Evolutionary conservation across 2,888 invertebrate genomes (phyloP), one percentile per base, ranked within the genome.

Genomic region (Octonoba sinensis): DNA sequence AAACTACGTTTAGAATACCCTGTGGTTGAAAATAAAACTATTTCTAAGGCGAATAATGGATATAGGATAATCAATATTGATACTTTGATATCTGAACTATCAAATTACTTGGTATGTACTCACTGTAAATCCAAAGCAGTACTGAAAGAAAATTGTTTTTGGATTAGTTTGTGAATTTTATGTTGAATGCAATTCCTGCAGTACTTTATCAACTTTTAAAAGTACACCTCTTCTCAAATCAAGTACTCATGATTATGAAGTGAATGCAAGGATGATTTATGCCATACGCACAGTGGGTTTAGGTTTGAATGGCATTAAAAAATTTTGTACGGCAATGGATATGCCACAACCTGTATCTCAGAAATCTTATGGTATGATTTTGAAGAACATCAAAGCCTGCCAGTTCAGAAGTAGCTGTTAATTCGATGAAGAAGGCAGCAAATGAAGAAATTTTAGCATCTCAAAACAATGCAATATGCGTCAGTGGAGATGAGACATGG

Each of bases 401-500:
- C 11, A 22, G 16, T 22, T 24, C 20, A 3, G n/a, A 22, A 24
- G 66, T 66, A n/a, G 66, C 74, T 56, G n/a, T 15, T n/a, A 22
- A 15, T 0, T 66, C 46, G 0, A 74, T 56, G 65, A 56, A 74
- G 3, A 56, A 74, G 1, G 66, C 74, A 11, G 59, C 66, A 6
- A 24, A 15, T 12, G 18, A 56, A 66, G 74, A 74, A 47, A 16
- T 44, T 47, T 47, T 18, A 11, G 1, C 16, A 18, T 20, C 46
- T 12, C 18, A n/a, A 24, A 27, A 11, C 16, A 46, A 44, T 8
- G 56, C 18, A 1, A 44, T 73, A 1, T 16, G 3, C 22, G 46
- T 62, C 3, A 62, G 64, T 44, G 64, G 73, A 24, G 64, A 62
- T 6, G 73, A 44, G 24, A 73, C n/a, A n/a, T n/a, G n/a, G n/a